These are phyloP conservation scores for Synodontis membranacea DNA, from an alignment of 2,113 vertebrate species.

Conservation along the genomic window DNA sequence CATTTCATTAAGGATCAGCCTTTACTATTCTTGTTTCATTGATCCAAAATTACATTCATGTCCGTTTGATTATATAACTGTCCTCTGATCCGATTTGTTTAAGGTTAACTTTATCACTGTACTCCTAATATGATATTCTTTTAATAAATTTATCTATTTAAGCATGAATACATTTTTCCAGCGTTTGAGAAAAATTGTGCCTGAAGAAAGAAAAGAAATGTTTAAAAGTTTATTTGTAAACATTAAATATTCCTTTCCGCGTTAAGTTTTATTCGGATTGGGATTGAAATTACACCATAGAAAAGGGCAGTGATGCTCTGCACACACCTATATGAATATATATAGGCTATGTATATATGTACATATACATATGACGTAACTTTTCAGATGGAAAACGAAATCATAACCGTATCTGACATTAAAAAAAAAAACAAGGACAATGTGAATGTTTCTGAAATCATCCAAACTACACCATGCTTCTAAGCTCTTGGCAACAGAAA, in stretches of 20 bases:
- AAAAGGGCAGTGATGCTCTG: conserved; percentile 80
- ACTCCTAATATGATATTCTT: neutral
- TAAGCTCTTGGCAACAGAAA: conserved; percentile 89
- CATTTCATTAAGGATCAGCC: neutral
- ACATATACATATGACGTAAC: conserved; percentile 62
- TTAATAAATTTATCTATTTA: neutral
- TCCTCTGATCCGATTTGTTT: conserved; percentile 22
- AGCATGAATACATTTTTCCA: neutral
- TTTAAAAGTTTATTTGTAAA: conserved; percentile 94
- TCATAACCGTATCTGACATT: conserved; percentile 81
- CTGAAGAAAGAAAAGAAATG: conserved; percentile 50
- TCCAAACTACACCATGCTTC: conserved; percentile 93
- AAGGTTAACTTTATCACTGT: conserved; percentile 15
- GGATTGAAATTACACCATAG: conserved; percentile 80
- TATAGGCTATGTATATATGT: conserved; percentile 26
- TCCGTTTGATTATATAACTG: neutral
- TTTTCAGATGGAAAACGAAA: conserved; percentile 72
- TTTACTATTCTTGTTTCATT: neutral
- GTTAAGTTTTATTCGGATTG: conserved; percentile 83
- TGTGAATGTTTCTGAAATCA: conserved; percentile 87
- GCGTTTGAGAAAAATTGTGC: conserved; percentile 63
- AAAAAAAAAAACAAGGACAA: conserved; percentile 71
- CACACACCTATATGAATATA: conserved; percentile 75
- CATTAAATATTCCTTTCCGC: conserved; percentile 96
- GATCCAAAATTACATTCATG: neutral